Evolutionary conservation across 2,888 invertebrate species (phyloP).

Genomic region (Bembecia ichneumoniformis): DNA sequence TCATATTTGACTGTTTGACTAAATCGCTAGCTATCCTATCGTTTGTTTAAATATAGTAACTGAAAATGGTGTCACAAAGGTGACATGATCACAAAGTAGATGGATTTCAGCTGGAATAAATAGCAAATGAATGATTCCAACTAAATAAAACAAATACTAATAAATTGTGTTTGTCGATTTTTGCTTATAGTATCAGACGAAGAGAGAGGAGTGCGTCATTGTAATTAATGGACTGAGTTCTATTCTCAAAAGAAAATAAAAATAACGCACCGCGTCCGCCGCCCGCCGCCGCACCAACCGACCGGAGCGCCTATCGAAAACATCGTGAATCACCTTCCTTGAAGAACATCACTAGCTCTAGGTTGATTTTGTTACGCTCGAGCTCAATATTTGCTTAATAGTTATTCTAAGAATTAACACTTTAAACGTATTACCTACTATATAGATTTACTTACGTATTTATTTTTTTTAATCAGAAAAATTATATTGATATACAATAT

Average conservation of each 20-base stretch:
- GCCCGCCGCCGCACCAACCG: conserved; percentile 26
- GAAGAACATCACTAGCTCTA: conserved; percentile 22
- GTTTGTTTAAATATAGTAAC: too few species aligned
- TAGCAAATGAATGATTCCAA: not conserved
- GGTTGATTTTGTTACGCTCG: conserved; percentile 30
- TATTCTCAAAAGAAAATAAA: conserved; percentile 67
- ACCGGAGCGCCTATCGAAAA: conserved; percentile 36
- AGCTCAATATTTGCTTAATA: conserved; percentile 32
- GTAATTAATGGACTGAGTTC: conserved; percentile 61
- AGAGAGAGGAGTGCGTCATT: conserved; percentile 54
- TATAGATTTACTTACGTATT: too few species aligned
- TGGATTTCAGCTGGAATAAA: too few species aligned
- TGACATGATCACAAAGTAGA: too few species aligned
- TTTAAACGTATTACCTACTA: too few species aligned
- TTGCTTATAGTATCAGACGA: conserved; percentile 27
- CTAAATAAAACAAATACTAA: conserved; percentile 40
- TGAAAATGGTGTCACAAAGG: too few species aligned
- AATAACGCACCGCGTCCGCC: conserved; percentile 46
- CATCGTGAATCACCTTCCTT: conserved; percentile 53
- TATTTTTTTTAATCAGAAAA: too few species aligned
- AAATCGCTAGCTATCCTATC: too few species aligned
- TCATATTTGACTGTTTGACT: too few species aligned
- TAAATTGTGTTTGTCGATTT: conserved; percentile 25
- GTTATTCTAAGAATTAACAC: not conserved
- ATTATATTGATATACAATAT: too few species aligned